These are phyloP conservation scores for Zaprionus tsacasi DNA, from an alignment of 1,140 invertebrate species.

Conservation along the genomic window DNA sequence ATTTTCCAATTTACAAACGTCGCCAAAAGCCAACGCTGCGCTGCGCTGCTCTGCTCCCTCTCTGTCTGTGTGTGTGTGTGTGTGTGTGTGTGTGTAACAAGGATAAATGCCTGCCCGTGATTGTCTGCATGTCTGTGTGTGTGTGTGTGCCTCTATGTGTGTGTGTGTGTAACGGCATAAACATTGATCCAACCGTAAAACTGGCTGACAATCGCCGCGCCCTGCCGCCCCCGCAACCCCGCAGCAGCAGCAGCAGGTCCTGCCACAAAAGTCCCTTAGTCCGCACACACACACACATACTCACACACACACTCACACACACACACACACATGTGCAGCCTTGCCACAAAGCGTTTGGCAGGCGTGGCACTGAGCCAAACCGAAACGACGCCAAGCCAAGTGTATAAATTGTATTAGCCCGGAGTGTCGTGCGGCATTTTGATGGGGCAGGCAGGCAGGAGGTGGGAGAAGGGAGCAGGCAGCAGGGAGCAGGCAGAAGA, in stretches of 20 bases:
- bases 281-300: slow-evolving; percentile 3
- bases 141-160: slow-evolving; percentile 47
- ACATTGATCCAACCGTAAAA: slow-evolving; percentile 82
- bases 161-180: slow-evolving; percentile 71
- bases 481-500: neutral
- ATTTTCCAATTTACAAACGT: slow-evolving; percentile 79
- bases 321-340: slow-evolving; percentile 1
- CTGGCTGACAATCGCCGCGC: slow-evolving; percentile 74
- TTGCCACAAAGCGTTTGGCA: slow-evolving; percentile 22
- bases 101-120: slow-evolving; percentile 71
- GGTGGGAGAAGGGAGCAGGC: neutral
- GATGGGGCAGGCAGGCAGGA: slow-evolving; percentile 3
- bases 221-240: slow-evolving; percentile 5
- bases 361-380: slow-evolving; percentile 74
- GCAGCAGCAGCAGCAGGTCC: neutral
- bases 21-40: slow-evolving; percentile 56
- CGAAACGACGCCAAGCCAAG: slow-evolving; percentile 80
- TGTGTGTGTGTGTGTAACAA: slow-evolving; percentile 60
- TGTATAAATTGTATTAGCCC: slow-evolving; percentile 82
- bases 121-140: slow-evolving; percentile 39
- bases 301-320: neutral
- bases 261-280: slow-evolving; percentile 14
- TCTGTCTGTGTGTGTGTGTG: slow-evolving; percentile 1
- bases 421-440: slow-evolving; percentile 73
- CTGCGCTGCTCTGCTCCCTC: slow-evolving; percentile 2